Percentiles rank a stretch among this genome's conserved stretches.
These are phyloP conservation scores for Patella ulyssiponensis DNA, from an alignment of 2,888 invertebrate species.

Conservation along the genomic window DNA sequence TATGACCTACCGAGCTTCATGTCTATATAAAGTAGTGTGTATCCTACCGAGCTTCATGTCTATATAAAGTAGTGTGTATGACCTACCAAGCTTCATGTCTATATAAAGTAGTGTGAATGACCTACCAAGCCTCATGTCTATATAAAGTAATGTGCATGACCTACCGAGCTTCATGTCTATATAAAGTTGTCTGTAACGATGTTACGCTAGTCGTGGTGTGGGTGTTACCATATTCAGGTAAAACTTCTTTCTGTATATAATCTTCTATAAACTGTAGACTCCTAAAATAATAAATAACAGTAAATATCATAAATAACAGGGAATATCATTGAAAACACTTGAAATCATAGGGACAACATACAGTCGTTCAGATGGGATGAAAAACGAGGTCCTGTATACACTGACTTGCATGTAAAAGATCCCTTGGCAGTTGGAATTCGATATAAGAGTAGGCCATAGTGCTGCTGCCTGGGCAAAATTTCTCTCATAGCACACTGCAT, in stretches of 20 bases:
- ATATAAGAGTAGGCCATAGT: too few species aligned
- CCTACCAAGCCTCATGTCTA: conserved; percentile 81
- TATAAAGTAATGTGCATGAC: conserved; percentile 76
- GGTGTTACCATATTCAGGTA: conserved; percentile 84
- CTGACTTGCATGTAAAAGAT: too few species aligned
- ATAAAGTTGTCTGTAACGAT: conserved; percentile 88
- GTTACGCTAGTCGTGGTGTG: conserved; percentile 87
- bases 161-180: conserved; percentile 79
- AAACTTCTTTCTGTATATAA: conserved; percentile 83
- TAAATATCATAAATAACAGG: conserved; percentile 2
- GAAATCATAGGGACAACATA: not conserved
- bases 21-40: too few species aligned
- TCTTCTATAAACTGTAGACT: conserved; percentile 89
- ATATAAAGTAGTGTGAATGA: conserved; percentile 87
- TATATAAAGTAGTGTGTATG: not conserved
- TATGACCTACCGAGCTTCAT: too few species aligned
- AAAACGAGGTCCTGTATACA: too few species aligned
- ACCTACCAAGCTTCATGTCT: conserved; percentile 77
- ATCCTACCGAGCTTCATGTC: too few species aligned
- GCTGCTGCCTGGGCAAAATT: too few species aligned
- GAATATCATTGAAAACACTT: not conserved
- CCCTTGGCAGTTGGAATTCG: too few species aligned
- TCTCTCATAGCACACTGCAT: too few species aligned
- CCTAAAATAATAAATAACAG: conserved; percentile 42
- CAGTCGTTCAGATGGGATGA: too few species aligned